Evolutionary conservation across 1,140 invertebrate genomes (phyloP), one percentile per base, ranked within the genome.

Genomic region (Zaprionus tsacasi): DNA sequence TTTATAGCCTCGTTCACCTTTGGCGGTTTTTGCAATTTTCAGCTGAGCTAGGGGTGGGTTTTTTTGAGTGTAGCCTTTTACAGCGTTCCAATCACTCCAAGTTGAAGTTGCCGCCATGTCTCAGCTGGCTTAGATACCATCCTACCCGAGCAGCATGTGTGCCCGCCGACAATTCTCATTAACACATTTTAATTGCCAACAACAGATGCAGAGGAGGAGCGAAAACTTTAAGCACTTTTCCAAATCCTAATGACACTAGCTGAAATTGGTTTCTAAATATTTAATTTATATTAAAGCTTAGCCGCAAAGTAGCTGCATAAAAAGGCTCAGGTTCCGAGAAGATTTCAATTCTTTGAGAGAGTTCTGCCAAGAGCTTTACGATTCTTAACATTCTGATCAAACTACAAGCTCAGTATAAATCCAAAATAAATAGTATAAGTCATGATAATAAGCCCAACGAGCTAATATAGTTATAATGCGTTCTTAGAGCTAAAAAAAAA

Each of bases 181-280:
- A 79, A 69, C 74, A 69, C 69, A 70, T 70, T 78, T 78, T 75
- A 78, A 75, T 78, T 78, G 61, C 66, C 56, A 50, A 21, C 60
- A 17, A 65, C 69, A 65, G 12, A 35, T 65, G 64, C 59, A 10
- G 35, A 66, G 64, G 60, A 45, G 38, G 27, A 30, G 27, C 36
- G n/a, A 12, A 56, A 59, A 55, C 61, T 70, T 69, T 64, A 33
- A 15, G 59, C 56, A 54, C 36, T 43, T 66, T 67, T 30, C 27
- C 21, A 59, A 40, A 35, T 68, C 35, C 35, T 40, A 67, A 58
- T 66, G 55, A 54, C 43, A 65, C 56, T 27, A 27, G 56, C 33
- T 43, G 56, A 50, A 52, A 71, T 57, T 45, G 57, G 35, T 33
- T 48, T 57, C 36, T 57, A 25, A 66, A 66, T 66, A 66, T 66